Base-by-base conservation (phyloP, 2,888 invertebrate genomes). In the Eupelmus urozonus region DNA sequence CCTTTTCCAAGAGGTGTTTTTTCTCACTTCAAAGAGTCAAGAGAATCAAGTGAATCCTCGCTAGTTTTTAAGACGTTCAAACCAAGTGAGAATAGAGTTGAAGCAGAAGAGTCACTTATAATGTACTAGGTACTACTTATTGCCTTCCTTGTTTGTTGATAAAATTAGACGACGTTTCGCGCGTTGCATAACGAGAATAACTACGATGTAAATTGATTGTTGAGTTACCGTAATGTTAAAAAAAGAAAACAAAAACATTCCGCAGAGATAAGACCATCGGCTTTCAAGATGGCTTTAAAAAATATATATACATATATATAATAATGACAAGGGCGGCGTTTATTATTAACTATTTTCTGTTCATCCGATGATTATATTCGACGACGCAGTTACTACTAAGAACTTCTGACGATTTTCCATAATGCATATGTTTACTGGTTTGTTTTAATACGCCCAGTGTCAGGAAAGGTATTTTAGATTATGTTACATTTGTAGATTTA, bases 81-180 rank as follows among this genome's bases (percentile, higher is more conserved):
- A 71, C 29, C 59, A 75, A 71, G 74, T 76, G 67, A 69, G 53
- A 72, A 60, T 27, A 62, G 29, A 55, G 34, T 63, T 16, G 4
- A 53, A 72, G 20, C 34, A 27, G 42, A 69, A 73, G 27, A 75
- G 75, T 78, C 62, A 49, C 65, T 75, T 65, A 70, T 42, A 73
- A 65, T 69, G 25, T 57, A 76, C 55, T 78, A 69, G 51, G 51
- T 78, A 78, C 74, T 75, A 75, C 69, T 78, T 76, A 80, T 75
- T 79, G 76, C 75, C 76, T 79, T 79, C 72, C 66, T 79, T 76
- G 53, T 78, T 80, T 74, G 60, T 75, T 78, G 67, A 75, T 80
- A 78, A 75, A 77, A 75, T 72, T 75, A 69, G 67, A 72, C 42
- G 51, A 69, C 34, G 40, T 77, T 80, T 53, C 29, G 34, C 42